Base-by-base conservation (phyloP, 1,140 invertebrate genomes). In the Papilio xuthus region DNA sequence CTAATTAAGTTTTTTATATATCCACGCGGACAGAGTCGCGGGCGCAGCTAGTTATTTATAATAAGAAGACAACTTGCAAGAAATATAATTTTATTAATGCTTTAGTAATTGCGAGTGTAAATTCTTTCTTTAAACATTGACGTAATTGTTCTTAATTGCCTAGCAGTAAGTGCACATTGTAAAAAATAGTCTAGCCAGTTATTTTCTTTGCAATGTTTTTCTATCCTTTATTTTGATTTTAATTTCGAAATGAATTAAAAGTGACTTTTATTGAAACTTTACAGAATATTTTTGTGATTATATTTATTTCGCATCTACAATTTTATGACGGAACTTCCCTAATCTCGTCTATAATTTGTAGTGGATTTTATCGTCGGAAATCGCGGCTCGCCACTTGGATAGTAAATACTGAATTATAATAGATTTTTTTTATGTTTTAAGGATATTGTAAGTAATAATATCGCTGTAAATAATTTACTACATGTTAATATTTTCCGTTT, bases 281-380 rank as follows among this genome's bases (percentile, higher is more conserved):
- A 56, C 1, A 56, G n/a, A 23, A 56, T 23, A 60, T 4, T 60
- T 60, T 60, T 28, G 23, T 9, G 23, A 60, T 20, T 6, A 13
- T 23, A 2, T 60, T 26, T 60, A 60, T 60, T 60, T 60, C 56
- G 56, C 56, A 60, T 26, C 6, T 12, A 60, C 2, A 60, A 4
- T 60, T 26, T 60, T 60, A 60, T 60, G 10, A 28, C 60, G 60
- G 26, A 67, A 67, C 60, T 67, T 67, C 60, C 60, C 7, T 26
- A 67, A 67, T 67, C 60, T 67, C 26, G 23, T 60, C 12, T 20
- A 28, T 28, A 12, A 60, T 23, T 60, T 15, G 6, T 67, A 67
- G 26, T 32, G 60, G 20, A 32, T 67, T 67, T 67, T 67, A 67
- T 67, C 26, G 60, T 67, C 60, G 60, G 60, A 67, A 67, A 67